Percentiles rank a stretch among this genome's conserved stretches.
Conservation (phyloP, 2,113 vertebrate genomes). For the Fukomys damarensis region DNA sequence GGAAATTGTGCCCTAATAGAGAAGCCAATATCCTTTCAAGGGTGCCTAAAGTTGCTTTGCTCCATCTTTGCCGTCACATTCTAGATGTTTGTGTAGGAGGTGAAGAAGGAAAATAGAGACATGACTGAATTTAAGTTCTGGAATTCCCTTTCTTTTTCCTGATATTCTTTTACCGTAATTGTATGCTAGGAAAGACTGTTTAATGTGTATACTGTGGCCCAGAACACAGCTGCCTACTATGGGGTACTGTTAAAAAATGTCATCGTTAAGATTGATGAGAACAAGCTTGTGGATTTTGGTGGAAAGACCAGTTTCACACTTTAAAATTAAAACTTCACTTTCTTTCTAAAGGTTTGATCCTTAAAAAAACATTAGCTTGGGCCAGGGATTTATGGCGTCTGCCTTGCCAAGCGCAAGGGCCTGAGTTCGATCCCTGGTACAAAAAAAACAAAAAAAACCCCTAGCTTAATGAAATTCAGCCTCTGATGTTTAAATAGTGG, state of each 20-base stretch:
- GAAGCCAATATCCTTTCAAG: not conserved
- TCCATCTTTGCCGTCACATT: not conserved
- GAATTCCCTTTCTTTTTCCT: not conserved
- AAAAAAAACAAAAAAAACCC: no score
- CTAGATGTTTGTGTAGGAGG: not conserved
- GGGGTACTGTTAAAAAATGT: not conserved
- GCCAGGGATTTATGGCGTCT: no score
- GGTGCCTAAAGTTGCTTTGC: not conserved
- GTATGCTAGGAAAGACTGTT: not conserved
- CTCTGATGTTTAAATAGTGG: not conserved
- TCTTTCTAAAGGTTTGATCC: not conserved
- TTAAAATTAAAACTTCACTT: slow-evolving; percentile 15
- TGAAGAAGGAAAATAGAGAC: not conserved
- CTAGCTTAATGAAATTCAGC: not conserved
- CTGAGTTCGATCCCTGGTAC: no score
- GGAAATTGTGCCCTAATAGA: not conserved
- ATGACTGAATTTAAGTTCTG: not conserved
- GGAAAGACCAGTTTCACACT: not conserved
- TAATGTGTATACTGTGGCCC: not conserved
- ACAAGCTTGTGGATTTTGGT: not conserved
- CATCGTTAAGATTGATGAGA: not conserved
- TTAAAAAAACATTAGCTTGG: no score
- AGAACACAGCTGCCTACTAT: not conserved
- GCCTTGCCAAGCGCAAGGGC: no score
- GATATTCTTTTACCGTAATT: not conserved